These are phyloP conservation scores for Antheraea mylitta DNA, from an alignment of 1,140 invertebrate genomes.

Conservation along the genomic window DNA sequence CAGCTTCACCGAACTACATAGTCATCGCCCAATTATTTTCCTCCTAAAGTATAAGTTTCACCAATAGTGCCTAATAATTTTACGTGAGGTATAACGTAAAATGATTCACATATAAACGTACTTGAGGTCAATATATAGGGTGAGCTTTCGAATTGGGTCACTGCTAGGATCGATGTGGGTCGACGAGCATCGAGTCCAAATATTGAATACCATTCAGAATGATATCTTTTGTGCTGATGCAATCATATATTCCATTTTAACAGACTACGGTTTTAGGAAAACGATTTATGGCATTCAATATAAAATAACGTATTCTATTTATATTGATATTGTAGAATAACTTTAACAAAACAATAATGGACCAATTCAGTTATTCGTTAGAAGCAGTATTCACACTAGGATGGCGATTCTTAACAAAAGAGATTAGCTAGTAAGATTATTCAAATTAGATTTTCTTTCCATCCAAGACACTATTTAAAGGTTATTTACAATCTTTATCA, in stretches of 20 bases:
- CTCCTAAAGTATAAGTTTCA: not conserved
- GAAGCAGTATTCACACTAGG: too few species aligned
- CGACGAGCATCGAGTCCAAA: not conserved
- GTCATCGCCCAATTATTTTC: too few species aligned
- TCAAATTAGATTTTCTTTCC: too few species aligned
- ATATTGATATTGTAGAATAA: too few species aligned
- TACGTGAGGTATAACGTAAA: not conserved
- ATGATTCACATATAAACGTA: not conserved
- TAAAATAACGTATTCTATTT: too few species aligned
- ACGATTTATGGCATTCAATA: not conserved
- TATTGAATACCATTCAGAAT: conserved; percentile 1
- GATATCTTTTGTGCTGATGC: not conserved
- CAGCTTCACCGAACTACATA: too few species aligned
- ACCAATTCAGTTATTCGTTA: too few species aligned
- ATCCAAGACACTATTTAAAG: too few species aligned
- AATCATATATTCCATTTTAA: not conserved
- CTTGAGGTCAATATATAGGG: not conserved
- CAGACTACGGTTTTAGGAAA: not conserved
- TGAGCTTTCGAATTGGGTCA: not conserved
- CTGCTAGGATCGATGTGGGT: not conserved
- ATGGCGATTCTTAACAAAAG: too few species aligned
- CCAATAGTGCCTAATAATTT: not conserved
- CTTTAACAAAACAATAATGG: too few species aligned
- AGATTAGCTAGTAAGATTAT: too few species aligned
- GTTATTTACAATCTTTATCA: too few species aligned